Conservation (phyloP, 2,113 vertebrate species). For the Hyaena hyaena region DNA sequence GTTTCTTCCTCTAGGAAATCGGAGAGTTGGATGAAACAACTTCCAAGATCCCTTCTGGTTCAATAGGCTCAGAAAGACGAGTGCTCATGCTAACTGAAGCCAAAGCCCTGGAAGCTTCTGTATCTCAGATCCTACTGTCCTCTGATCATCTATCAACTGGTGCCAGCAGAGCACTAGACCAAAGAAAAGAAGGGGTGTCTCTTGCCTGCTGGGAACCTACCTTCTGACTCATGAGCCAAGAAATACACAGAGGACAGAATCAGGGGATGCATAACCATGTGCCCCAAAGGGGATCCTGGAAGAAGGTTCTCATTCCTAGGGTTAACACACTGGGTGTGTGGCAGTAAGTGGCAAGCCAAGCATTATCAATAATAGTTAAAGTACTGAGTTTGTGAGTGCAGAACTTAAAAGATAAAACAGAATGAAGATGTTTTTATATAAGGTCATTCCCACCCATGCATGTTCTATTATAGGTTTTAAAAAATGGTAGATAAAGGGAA, state of each 20-base stretch:
- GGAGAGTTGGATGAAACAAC: neutral
- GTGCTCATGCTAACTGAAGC: neutral
- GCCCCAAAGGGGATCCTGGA: neutral
- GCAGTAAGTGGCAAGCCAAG: neutral
- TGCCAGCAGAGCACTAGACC: neutral
- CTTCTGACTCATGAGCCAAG: neutral
- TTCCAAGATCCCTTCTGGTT: neutral
- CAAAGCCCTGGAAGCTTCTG: neutral
- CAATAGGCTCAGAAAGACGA: neutral
- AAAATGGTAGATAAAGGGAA: neutral
- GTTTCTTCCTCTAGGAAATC: neutral
- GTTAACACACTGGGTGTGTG: neutral
- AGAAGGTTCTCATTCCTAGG: neutral
- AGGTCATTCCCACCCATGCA: neutral
- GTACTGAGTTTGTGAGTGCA: neutral
- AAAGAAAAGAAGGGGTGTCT: neutral
- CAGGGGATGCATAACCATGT: neutral
- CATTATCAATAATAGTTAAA: neutral
- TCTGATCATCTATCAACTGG: neutral
- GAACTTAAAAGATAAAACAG: constrained; percentile 1
- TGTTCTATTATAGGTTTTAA: neutral
- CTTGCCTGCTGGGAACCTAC: neutral
- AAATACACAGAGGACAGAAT: neutral
- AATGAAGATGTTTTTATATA: neutral
- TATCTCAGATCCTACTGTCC: neutral